These are phyloP conservation scores for Trachymyrmex septentrionalis DNA, from an alignment of 1,140 invertebrate genomes.

Conservation along the genomic window DNA sequence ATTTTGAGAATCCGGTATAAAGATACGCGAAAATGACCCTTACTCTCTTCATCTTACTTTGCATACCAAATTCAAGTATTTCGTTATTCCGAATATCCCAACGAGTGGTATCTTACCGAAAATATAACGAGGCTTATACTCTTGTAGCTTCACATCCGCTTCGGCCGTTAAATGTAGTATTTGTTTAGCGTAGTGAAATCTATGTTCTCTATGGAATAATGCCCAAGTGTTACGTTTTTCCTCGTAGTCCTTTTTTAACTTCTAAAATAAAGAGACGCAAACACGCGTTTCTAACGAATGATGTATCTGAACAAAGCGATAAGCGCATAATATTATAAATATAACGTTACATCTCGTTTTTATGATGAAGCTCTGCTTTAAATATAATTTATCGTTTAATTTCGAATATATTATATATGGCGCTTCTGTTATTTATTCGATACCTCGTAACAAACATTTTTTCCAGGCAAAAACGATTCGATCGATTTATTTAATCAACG, in stretches of 20 bases:
- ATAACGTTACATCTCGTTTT: neutral
- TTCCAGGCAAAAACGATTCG: too few relatives aligned
- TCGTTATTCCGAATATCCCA: slow-evolving; percentile 1
- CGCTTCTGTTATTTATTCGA: neutral
- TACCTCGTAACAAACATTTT: too few relatives aligned
- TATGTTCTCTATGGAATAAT: slow-evolving; percentile 4
- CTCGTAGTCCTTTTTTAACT: neutral
- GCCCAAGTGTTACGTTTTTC: neutral
- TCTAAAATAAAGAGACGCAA: neutral
- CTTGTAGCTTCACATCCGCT: neutral
- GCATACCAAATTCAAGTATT: neutral
- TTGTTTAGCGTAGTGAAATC: slow-evolving; percentile 15
- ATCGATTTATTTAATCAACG: too few relatives aligned
- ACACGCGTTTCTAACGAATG: neutral
- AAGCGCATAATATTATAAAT: slow-evolving; percentile 6
- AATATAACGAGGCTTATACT: slow-evolving; percentile 15
- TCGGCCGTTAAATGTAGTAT: neutral
- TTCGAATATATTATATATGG: neutral
- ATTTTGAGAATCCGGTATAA: neutral
- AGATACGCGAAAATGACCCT: neutral
- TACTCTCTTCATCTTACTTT: neutral
- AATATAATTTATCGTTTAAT: neutral
- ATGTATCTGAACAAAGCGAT: neutral
- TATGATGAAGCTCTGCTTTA: neutral
- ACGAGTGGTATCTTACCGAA: neutral